Percentiles rank a stretch among this genome's conserved stretches.
These are phyloP conservation scores for Ceyx cyanopectus DNA, from an alignment of 2,113 vertebrate species.

Conservation along the genomic window DNA sequence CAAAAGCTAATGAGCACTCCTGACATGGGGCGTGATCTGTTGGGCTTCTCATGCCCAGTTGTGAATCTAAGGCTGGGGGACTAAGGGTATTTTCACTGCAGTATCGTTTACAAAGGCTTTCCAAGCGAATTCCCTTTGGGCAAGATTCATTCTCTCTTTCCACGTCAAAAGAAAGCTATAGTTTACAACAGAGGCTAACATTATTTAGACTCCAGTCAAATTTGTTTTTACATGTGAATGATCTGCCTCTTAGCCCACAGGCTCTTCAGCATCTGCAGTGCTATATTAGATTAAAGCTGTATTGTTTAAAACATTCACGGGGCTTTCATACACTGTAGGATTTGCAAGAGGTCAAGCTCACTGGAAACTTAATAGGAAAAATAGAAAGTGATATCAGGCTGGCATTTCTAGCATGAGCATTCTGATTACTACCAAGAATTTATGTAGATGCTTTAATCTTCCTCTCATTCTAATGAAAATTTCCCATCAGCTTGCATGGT, in stretches of 20 bases:
- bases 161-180: slow-evolving; percentile 25
- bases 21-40: neutral
- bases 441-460: neutral
- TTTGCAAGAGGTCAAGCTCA: slow-evolving; percentile 86
- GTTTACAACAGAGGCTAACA: slow-evolving; percentile 27
- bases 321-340: slow-evolving; percentile 80
- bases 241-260: slow-evolving; percentile 46
- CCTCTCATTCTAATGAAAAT: neutral
- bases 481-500: neutral
- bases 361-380: slow-evolving; percentile 82
- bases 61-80: slow-evolving; percentile 13
- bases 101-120: slow-evolving; percentile 57
- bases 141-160: slow-evolving; percentile 28
- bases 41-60: neutral
- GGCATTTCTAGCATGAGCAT: neutral
- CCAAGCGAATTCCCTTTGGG: slow-evolving; percentile 16
- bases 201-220: slow-evolving; percentile 65
- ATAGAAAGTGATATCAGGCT: slow-evolving; percentile 75
- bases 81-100: slow-evolving; percentile 17
- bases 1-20: slow-evolving; percentile 27
- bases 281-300: slow-evolving; percentile 40
- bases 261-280: slow-evolving; percentile 15
- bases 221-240: slow-evolving; percentile 60
- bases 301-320: slow-evolving; percentile 69
- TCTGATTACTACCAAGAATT: neutral